Evolutionary conservation across 2,888 invertebrate genomes (phyloP).

Genomic region (Zaprionus obscuricornis): DNA sequence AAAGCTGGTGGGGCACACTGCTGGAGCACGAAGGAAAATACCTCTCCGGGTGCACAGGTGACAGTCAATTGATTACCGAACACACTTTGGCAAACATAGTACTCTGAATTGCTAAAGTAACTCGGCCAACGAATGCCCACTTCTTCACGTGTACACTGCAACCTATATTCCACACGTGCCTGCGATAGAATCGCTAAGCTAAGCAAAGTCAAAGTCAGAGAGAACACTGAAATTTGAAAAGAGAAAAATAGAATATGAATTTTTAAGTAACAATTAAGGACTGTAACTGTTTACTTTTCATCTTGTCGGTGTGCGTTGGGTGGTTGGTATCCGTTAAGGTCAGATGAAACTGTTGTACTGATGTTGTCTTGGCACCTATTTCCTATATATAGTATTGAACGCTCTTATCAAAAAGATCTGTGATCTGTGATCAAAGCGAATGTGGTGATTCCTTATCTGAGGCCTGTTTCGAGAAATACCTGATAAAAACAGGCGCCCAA

Average conservation of each 20-base stretch:
- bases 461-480: slow-evolving; percentile 3
- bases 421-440: slow-evolving; percentile 37
- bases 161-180: slow-evolving; percentile 61
- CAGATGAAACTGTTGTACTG: slow-evolving; percentile 75
- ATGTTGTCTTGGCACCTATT: slow-evolving; percentile 36
- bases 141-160: slow-evolving; percentile 76
- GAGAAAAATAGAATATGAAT: neutral
- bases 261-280: neutral
- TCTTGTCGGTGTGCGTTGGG: slow-evolving; percentile 37
- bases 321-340: slow-evolving; percentile 53
- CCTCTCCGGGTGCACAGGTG: slow-evolving; percentile 74
- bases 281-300: slow-evolving; percentile 73
- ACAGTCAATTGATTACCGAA: slow-evolving; percentile 63
- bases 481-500: slow-evolving; percentile 23
- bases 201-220: slow-evolving; percentile 70
- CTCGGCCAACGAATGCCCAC: slow-evolving; percentile 81
- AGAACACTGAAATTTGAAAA: slow-evolving; percentile 60
- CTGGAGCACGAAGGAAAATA: slow-evolving; percentile 81
- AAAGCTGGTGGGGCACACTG: slow-evolving; percentile 69
- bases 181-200: slow-evolving; percentile 65
- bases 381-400: slow-evolving; percentile 72
- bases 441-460: slow-evolving; percentile 30
- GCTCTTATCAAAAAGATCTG: slow-evolving; percentile 45
- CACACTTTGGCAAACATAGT: slow-evolving; percentile 71
- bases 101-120: slow-evolving; percentile 78